Conservation (phyloP, 2,797 vertebrate species). For the Sebastes taczanowskii region DNA sequence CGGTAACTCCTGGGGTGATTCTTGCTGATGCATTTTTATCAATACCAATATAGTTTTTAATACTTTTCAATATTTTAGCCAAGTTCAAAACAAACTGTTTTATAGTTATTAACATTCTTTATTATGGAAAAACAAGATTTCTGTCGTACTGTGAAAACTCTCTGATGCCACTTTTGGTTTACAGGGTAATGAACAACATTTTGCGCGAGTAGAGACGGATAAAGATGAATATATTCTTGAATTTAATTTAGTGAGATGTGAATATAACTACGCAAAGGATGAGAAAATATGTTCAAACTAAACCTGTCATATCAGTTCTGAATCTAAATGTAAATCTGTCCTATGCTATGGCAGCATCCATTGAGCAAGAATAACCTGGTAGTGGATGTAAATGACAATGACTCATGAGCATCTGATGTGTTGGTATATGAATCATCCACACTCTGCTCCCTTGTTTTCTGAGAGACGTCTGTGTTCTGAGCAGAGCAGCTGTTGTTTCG, state of each 20-base stretch:
- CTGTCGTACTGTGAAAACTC: neutral
- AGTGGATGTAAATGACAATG: slow-evolving; percentile 41
- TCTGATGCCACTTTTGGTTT: neutral
- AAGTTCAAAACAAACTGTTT: neutral
- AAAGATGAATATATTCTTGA: neutral
- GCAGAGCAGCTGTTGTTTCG: slow-evolving; percentile 16
- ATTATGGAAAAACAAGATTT: neutral
- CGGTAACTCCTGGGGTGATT: neutral
- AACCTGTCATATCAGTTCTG: slow-evolving; percentile 13
- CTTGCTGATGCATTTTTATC: neutral
- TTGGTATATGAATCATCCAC: slow-evolving; percentile 31
- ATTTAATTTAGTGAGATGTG: neutral
- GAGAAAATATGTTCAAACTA: neutral
- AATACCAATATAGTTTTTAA: neutral
- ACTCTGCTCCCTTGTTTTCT: slow-evolving; percentile 19
- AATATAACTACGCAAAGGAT: neutral
- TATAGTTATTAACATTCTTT: neutral
- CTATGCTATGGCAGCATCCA: slow-evolving; percentile 16
- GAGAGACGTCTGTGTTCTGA: slow-evolving; percentile 6
- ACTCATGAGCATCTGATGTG: slow-evolving; percentile 41
- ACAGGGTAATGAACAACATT: neutral
- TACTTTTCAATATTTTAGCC: neutral
- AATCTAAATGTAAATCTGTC: slow-evolving; percentile 7
- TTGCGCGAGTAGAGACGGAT: neutral
- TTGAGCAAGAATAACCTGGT: slow-evolving; percentile 24